Percentiles rank a stretch among this genome's conserved stretches.
phyloP scores from a whole-genome alignment of 2,888 invertebrate genomes.

The Netelia melanura region DNA sequence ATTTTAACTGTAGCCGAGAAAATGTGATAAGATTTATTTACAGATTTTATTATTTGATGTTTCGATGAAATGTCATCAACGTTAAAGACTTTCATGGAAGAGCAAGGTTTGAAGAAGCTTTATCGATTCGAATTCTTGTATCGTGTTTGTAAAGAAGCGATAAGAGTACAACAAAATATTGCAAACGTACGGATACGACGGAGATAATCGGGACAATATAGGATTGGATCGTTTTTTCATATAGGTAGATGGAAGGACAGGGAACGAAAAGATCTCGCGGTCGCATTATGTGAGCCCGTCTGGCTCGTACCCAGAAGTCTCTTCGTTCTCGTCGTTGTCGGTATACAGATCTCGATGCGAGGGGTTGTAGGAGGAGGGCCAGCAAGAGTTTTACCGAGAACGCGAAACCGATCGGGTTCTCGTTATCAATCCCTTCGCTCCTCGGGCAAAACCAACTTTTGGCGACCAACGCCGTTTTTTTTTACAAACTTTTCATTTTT shows the following conservation, averaged over 20 bases:
- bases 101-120: not conserved
- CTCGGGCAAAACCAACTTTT: constrained; percentile 61
- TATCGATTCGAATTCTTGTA: constrained; percentile 24
- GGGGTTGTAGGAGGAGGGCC: not conserved
- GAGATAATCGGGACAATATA: constrained; percentile 62
- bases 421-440: constrained; percentile 68
- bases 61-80: no score
- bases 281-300: constrained; percentile 59
- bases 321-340: constrained; percentile 19
- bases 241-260: constrained; percentile 30
- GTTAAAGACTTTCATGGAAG: no score
- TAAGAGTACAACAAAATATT: constrained; percentile 16
- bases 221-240: constrained; percentile 42
- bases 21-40: not conserved
- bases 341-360: constrained; percentile 23
- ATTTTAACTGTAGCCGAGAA: not conserved
- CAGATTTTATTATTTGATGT: not conserved
- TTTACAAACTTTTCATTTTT: constrained; percentile 17
- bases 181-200: not conserved
- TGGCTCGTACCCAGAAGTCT: constrained; percentile 69
- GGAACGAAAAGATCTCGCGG: constrained; percentile 47
- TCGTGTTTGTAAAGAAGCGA: constrained; percentile 10
- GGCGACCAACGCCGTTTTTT: constrained; percentile 59
- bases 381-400: constrained; percentile 55
- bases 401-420: constrained; percentile 69